Conservation (phyloP, 2,113 vertebrate species). For the Butorides virescens region DNA sequence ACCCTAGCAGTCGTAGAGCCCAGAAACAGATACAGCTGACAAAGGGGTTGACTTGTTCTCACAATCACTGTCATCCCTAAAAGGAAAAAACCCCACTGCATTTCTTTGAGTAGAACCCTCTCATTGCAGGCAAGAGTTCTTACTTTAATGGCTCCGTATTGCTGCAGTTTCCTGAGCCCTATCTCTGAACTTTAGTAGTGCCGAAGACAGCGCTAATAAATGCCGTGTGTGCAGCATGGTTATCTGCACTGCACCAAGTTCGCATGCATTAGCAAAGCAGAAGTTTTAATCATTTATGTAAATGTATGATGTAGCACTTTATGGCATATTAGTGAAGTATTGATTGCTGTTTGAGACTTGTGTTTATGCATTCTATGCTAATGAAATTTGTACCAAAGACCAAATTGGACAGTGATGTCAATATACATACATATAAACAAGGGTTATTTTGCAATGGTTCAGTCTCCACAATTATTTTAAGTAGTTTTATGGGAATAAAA, state of each 20-base stretch:
- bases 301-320: background rate
- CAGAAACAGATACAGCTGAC: background rate
- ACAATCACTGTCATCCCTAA: background rate
- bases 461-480: background rate
- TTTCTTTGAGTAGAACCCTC: background rate
- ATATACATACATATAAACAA: background rate
- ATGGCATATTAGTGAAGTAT: background rate
- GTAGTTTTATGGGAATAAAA: conserved; percentile 22
- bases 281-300: background rate
- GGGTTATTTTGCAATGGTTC: background rate
- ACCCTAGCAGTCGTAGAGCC: background rate
- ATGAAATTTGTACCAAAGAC: background rate
- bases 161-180: background rate
- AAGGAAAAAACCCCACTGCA: background rate
- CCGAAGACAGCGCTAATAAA: background rate
- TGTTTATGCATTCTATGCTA: background rate
- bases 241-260: background rate
- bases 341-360: background rate
- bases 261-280: background rate
- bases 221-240: background rate
- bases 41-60: background rate
- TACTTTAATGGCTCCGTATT: background rate
- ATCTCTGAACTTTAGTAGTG: background rate
- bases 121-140: background rate
- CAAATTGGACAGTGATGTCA: background rate